phyloP scores from a whole-genome alignment of 2,888 invertebrate species.

The Dryococelus australis region DNA sequence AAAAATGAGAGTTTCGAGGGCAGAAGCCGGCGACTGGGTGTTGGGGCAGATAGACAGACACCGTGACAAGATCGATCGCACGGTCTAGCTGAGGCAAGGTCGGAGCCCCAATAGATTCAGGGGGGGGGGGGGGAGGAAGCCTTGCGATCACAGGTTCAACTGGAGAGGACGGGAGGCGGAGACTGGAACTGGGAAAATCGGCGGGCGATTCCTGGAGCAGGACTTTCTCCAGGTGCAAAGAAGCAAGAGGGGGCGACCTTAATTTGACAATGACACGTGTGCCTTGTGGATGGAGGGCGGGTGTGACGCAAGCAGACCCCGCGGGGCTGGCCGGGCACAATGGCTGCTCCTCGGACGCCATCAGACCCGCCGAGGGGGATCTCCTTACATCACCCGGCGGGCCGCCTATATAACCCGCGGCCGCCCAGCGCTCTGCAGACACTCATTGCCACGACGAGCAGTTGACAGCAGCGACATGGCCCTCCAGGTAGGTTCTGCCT shows the following conservation, averaged over 20 bases:
- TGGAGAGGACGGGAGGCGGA: neutral
- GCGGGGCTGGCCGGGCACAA: neutral
- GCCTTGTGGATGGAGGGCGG: neutral
- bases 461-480: slow-evolving; percentile 24
- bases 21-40: neutral
- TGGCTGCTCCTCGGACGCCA: too few relatives aligned
- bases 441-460: neutral
- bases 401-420: neutral
- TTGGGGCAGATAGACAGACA: neutral
- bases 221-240: neutral
- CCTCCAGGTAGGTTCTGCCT: neutral
- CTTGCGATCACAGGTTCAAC: neutral
- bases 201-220: slow-evolving; percentile 16
- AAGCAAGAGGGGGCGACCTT: neutral
- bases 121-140: neutral
- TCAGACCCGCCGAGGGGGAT: neutral
- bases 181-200: neutral
- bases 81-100: neutral
- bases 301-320: neutral
- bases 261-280: slow-evolving; percentile 9
- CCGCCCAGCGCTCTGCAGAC: neutral
- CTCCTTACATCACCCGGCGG: neutral
- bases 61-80: neutral
- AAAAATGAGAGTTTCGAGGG: neutral
- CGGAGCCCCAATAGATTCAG: neutral